phyloP scores from a whole-genome alignment of 2,113 vertebrate species.

The Elaphurus davidianus region DNA sequence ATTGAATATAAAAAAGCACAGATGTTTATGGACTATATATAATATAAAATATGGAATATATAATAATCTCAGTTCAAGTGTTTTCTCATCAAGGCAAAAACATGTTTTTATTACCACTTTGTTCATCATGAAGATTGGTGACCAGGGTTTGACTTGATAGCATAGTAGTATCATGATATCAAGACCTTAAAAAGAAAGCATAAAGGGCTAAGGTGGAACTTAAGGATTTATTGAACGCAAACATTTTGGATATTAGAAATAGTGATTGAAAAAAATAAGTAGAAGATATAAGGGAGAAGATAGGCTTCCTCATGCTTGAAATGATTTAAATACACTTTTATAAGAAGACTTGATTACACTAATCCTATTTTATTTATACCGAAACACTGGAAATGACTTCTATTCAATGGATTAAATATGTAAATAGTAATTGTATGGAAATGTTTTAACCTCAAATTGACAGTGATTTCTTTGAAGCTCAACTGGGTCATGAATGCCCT shows the following conservation, averaged over 20 bases:
- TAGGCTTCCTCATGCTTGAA: not conserved
- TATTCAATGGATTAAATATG: not conserved
- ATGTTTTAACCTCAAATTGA: not conserved
- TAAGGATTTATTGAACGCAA: slow-evolving; percentile 24
- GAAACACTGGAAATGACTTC: not conserved
- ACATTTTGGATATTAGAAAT: slow-evolving; percentile 22
- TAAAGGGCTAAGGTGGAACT: not conserved
- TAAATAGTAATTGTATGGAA: not conserved
- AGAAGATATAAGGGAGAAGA: not conserved
- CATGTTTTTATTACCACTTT: not conserved
- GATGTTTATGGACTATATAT: not conserved
- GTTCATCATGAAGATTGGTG: not conserved
- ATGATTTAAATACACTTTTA: slow-evolving; percentile 13
- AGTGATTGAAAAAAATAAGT: slow-evolving; percentile 5
- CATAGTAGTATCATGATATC: not conserved
- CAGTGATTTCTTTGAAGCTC: not conserved
- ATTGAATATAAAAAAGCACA: not conserved
- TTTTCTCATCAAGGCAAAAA: not conserved
- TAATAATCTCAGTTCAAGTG: not conserved
- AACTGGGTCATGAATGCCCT: not conserved
- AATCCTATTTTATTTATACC: not conserved
- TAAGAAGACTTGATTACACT: not conserved
- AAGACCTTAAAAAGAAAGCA: not conserved
- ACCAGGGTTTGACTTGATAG: not conserved
- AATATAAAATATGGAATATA: not conserved